phyloP scores from a whole-genome alignment of 2,888 invertebrate genomes.

The Microchrysa polita region DNA sequence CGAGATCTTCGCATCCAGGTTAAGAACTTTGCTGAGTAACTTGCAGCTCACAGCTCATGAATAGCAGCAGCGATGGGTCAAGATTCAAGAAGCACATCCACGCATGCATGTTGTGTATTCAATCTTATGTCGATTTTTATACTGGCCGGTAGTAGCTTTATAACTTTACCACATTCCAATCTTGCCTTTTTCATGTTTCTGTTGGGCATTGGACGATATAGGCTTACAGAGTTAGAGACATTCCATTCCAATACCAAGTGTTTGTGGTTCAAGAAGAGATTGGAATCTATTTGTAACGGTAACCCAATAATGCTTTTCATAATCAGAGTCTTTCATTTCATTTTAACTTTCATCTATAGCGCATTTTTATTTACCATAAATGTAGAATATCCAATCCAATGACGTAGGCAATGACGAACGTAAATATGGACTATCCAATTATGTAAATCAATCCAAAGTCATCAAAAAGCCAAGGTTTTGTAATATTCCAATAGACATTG shows the following conservation, averaged over 20 bases:
- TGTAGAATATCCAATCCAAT: no score
- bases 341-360: no score
- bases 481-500: no score
- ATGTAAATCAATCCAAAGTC: no score
- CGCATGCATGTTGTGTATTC: conserved; percentile 31
- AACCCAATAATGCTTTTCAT: no score
- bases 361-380: no score
- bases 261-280: conserved; percentile 28
- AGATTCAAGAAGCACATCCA: conserved; percentile 12
- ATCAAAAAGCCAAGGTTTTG: no score
- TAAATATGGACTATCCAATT: no score
- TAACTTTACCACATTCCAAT: conserved; percentile 14
- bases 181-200: conserved; percentile 35
- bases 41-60: not conserved
- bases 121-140: not conserved
- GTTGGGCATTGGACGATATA: conserved; percentile 20
- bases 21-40: not conserved
- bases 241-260: conserved; percentile 31
- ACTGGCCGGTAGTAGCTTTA: not conserved
- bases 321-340: no score
- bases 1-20: conserved; percentile 10
- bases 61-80: not conserved
- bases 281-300: no score
- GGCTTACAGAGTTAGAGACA: no score
- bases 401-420: no score